These are phyloP conservation scores for Epistrophella euchroma DNA, from an alignment of 2,888 invertebrate species.

Conservation along the genomic window DNA sequence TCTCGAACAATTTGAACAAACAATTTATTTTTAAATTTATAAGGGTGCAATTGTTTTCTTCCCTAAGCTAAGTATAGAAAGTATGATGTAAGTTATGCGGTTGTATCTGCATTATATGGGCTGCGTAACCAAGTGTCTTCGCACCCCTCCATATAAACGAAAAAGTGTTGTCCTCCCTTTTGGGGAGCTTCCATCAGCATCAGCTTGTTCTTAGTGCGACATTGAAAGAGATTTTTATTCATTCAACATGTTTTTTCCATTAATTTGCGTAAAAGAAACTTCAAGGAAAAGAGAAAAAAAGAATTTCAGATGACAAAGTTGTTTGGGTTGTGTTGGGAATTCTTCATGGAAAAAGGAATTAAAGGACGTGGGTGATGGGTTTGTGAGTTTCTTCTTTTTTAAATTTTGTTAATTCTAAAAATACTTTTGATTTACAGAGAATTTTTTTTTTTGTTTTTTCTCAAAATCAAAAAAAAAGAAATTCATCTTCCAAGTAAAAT, in stretches of 20 bases:
- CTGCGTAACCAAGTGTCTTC: not conserved
- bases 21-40: constrained; percentile 16
- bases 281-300: not conserved
- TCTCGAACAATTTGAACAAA: constrained; percentile 6
- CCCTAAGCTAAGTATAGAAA: constrained; percentile 6
- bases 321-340: not conserved
- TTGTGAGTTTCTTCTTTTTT: not conserved
- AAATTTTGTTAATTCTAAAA: not conserved
- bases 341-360: not conserved
- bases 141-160: not conserved
- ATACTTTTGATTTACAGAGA: not conserved
- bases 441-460: not conserved
- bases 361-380: not conserved
- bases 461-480: not conserved
- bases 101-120: not conserved
- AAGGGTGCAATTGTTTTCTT: constrained; percentile 12
- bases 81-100: not conserved
- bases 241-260: constrained; percentile 3
- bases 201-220: not conserved
- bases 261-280: not conserved
- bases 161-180: not conserved
- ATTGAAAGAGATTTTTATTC: not conserved
- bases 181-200: not conserved
- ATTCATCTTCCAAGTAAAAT: not conserved
- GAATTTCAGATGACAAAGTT: not conserved